phyloP scores from a whole-genome alignment of 2,113 vertebrate genomes.

The Motacilla tschutschensis region DNA sequence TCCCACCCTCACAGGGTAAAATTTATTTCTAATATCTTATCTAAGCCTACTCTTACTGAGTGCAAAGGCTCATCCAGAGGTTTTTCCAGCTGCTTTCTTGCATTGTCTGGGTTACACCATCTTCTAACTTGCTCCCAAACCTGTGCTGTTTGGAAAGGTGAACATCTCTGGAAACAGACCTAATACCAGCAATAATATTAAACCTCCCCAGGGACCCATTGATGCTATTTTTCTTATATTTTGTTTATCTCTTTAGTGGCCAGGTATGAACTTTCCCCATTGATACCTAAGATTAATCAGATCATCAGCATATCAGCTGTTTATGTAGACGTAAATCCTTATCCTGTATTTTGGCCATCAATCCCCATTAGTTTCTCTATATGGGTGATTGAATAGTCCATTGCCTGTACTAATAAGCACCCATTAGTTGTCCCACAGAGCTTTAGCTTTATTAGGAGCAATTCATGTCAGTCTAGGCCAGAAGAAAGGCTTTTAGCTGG shows the following conservation, averaged over 20 bases:
- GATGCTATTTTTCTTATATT: not conserved
- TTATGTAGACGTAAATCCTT: conserved; percentile 27
- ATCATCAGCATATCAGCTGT: not conserved
- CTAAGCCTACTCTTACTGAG: not conserved
- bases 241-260: not conserved
- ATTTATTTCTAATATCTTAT: not conserved
- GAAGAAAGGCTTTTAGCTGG: conserved; percentile 37
- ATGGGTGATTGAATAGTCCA: conserved; percentile 54
- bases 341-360: conserved; percentile 35
- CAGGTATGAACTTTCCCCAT: not conserved
- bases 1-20: not conserved
- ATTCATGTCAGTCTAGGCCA: conserved; percentile 14
- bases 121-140: not conserved
- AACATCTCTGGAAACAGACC: not conserved
- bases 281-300: not conserved
- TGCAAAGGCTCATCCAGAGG: not conserved
- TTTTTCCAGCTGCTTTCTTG: not conserved
- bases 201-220: not conserved
- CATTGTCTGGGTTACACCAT: not conserved
- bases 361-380: conserved; percentile 44
- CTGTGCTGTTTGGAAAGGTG: not conserved
- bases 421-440: conserved; percentile 41
- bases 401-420: conserved; percentile 44
- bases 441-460: conserved; percentile 53
- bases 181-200: not conserved